Conservation (phyloP, 2,113 vertebrate genomes). For the Protobothrops flavoviridis region DNA sequence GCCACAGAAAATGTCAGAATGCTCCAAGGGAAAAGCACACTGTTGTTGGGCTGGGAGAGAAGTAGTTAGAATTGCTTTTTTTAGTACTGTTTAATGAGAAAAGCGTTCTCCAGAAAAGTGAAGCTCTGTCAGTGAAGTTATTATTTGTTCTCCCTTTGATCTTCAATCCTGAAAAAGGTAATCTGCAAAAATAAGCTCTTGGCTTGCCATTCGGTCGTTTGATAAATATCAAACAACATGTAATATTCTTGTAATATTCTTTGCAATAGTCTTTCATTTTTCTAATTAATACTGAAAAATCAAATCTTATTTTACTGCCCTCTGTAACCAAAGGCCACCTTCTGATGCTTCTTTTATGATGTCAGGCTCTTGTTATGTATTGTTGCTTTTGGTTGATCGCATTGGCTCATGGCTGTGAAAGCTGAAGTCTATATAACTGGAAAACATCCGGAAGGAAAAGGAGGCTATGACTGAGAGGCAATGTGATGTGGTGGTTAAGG, state of each 20-base stretch:
- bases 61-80: not conserved
- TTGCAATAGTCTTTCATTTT: not conserved
- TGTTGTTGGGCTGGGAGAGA: not conserved
- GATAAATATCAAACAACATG: not conserved
- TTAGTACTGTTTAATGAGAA: conserved; percentile 66
- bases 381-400: not conserved
- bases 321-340: not conserved
- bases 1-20: not conserved
- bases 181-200: not conserved
- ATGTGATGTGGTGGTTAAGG: not conserved
- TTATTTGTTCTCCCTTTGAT: conserved; percentile 43
- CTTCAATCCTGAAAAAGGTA: conserved; percentile 19
- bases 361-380: not conserved
- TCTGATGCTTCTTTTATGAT: not conserved
- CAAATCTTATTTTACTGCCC: not conserved
- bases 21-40: not conserved
- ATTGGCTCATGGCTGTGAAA: not conserved
- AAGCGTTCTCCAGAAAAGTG: conserved; percentile 57
- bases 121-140: conserved; percentile 51
- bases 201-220: not conserved
- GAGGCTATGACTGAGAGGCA: not conserved
- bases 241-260: too few species aligned
- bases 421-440: not conserved
- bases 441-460: not conserved
- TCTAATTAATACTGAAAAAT: too few species aligned